These are phyloP conservation scores for Atrichornis clamosus DNA, from an alignment of 2,113 vertebrate genomes.

Conservation along the genomic window DNA sequence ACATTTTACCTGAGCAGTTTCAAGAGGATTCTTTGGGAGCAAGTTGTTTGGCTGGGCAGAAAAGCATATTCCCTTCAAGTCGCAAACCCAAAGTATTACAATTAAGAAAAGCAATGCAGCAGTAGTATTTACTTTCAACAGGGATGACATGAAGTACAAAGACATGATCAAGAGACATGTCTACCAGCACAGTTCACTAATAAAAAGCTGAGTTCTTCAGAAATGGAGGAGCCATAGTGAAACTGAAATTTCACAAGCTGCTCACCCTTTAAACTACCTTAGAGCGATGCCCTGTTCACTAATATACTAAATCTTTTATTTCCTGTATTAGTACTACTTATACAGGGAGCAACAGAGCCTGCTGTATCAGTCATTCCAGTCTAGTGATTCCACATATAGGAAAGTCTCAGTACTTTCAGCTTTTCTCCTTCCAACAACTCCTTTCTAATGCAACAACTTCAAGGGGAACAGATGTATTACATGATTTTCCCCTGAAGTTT, in stretches of 20 bases:
- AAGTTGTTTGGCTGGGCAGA: not conserved
- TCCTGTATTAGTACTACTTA: not conserved
- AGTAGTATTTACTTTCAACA: not conserved
- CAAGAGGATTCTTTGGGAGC: not conserved
- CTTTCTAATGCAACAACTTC: not conserved
- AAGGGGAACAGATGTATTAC: not conserved
- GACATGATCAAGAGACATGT: not conserved
- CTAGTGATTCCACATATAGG: not conserved
- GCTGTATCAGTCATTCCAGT: not conserved
- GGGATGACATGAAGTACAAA: not conserved
- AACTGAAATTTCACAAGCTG: not conserved
- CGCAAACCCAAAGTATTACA: not conserved
- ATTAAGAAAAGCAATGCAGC: not conserved
- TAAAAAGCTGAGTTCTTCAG: not conserved
- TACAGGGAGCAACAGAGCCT: not conserved
- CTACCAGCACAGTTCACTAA: not conserved
- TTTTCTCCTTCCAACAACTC: too few relatives aligned
- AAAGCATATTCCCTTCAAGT: not conserved
- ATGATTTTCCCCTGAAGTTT: not conserved
- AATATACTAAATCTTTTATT: not conserved
- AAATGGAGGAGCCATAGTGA: not conserved
- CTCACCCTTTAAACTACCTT: not conserved
- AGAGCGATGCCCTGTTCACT: not conserved
- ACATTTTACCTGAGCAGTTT: not conserved
- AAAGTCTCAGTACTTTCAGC: not conserved